A percentile compares a stretch with the other conserved stretches of the same genome.
phyloP scores from a whole-genome alignment of 2,888 invertebrate species.

The Agriotes lineatus region DNA sequence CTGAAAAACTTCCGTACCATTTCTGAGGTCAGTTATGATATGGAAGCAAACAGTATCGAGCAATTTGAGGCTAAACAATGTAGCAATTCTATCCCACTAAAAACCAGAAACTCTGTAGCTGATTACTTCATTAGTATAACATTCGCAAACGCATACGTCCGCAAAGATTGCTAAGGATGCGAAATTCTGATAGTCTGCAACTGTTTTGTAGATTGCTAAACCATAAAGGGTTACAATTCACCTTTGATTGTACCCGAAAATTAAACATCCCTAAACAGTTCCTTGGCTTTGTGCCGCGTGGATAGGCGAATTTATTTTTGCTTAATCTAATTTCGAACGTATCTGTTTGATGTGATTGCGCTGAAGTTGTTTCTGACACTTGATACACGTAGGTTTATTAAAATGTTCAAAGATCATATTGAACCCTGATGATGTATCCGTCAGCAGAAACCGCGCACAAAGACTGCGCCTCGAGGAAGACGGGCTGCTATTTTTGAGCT shows the following conservation, averaged over 20 bases:
- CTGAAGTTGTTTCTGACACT: constrained; percentile 53
- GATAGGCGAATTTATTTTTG: constrained; percentile 28
- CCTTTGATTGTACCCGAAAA: constrained; percentile 9
- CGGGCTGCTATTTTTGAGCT: constrained; percentile 64
- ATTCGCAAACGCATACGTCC: too few species aligned
- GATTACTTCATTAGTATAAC: too few species aligned
- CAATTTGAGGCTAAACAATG: too few species aligned
- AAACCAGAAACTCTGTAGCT: too few species aligned
- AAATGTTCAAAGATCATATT: constrained; percentile 62
- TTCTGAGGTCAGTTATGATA: too few species aligned
- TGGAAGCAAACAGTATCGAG: too few species aligned
- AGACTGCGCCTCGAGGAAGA: constrained; percentile 61
- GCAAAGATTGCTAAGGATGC: too few species aligned
- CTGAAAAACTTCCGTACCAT: too few species aligned
- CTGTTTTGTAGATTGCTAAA: too few species aligned
- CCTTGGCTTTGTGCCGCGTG: constrained; percentile 24
- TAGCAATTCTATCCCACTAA: too few species aligned
- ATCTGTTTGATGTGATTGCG: constrained; percentile 52
- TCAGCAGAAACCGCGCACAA: constrained; percentile 58
- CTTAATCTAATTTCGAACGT: constrained; percentile 31
- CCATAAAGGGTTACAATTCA: background rate
- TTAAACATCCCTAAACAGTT: constrained; percentile 3
- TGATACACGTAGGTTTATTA: constrained; percentile 57
- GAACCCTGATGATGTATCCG: constrained; percentile 61
- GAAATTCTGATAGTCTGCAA: too few species aligned